Conservation (phyloP, 2,888 invertebrate genomes). For the Cheiracanthium punctorium region DNA sequence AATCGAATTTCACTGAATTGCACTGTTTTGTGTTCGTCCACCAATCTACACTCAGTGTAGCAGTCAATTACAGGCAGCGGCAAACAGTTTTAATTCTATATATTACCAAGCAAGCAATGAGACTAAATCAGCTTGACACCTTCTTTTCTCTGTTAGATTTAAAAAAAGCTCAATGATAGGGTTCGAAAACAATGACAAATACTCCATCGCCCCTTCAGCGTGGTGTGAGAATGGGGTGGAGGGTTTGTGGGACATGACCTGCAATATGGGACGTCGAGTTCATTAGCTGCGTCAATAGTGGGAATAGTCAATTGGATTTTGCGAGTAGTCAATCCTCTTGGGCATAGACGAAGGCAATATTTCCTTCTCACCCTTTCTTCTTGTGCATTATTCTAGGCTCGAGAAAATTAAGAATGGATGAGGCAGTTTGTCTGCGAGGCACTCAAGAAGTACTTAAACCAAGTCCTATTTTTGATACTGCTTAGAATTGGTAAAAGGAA, state of each 20-base stretch:
- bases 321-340: constrained; percentile 40
- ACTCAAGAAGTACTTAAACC: no score
- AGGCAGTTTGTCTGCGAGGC: background rate
- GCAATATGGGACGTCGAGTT: constrained; percentile 50
- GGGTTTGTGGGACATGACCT: constrained; percentile 19
- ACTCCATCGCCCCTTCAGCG: constrained; percentile 10
- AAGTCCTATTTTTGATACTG: no score
- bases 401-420: background rate
- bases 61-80: no score
- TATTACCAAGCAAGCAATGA: no score
- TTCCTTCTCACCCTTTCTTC: constrained; percentile 50
- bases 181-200: constrained; percentile 64
- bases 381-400: background rate
- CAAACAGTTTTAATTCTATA: no score
- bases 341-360: constrained; percentile 47
- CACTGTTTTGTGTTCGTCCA: no score
- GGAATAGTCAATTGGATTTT: constrained; percentile 63
- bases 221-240: constrained; percentile 16
- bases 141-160: no score
- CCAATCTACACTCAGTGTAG: no score
- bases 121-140: no score
- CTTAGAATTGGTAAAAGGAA: no score
- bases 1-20: no score
- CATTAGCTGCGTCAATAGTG: constrained; percentile 65
- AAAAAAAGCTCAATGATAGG: no score